Evolutionary conservation across 2,797 vertebrate species (phyloP).

Genomic region (Heteromormyrus szaboi): DNA sequence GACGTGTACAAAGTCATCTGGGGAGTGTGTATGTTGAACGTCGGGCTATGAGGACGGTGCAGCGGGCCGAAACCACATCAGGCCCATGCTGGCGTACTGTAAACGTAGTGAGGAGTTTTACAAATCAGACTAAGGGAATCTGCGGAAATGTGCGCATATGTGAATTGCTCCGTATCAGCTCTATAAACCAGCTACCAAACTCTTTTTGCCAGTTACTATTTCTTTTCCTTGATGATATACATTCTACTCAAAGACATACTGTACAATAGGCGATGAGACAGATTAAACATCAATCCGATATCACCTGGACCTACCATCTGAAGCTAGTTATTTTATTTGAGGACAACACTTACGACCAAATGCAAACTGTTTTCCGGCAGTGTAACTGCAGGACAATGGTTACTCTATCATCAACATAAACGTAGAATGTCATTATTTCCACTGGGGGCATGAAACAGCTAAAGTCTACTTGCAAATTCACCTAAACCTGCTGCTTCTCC

Average conservation of each 20-base stretch:
- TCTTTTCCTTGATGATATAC: not conserved
- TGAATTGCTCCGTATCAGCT: not conserved
- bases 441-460: not conserved
- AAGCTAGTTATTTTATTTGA: not conserved
- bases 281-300: not conserved
- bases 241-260: not conserved
- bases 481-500: not conserved
- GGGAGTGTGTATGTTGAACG: not conserved
- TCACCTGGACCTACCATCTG: not conserved
- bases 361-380: not conserved
- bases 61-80: not conserved
- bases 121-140: not conserved
- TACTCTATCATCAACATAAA: not conserved
- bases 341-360: not conserved
- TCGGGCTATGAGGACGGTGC: not conserved
- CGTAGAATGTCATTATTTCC: not conserved
- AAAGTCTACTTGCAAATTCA: not conserved
- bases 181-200: not conserved
- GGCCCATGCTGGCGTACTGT: not conserved
- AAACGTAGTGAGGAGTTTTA: not conserved
- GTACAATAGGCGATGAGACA: not conserved
- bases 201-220: not conserved
- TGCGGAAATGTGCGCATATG: not conserved
- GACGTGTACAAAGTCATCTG: not conserved
- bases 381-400: not conserved